Evolutionary conservation across 2,113 vertebrate genomes (phyloP).

Genomic region (Apeltes quadracus): DNA sequence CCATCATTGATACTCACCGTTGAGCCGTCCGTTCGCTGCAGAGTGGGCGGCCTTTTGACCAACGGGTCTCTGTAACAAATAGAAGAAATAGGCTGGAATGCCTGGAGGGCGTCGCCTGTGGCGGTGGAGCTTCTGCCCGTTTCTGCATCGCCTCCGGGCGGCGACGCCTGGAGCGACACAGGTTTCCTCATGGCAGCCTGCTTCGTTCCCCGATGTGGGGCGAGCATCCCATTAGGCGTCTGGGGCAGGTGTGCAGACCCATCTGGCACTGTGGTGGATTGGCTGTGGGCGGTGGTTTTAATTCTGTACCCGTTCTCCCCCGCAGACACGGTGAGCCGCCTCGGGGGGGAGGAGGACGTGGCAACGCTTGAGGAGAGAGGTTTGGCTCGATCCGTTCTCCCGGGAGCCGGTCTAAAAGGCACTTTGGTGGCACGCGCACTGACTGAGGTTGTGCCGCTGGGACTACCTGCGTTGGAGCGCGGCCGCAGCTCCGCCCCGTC

Average conservation of each 20-base stretch:
- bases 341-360: conserved; percentile 22
- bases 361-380: conserved; percentile 20
- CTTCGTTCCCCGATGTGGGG: background rate
- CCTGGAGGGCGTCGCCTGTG: background rate
- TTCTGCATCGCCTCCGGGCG: background rate
- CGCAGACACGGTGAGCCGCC: background rate
- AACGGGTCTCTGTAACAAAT: conserved; percentile 25
- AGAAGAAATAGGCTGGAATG: background rate
- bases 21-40: background rate
- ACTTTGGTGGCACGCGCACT: conserved; percentile 76
- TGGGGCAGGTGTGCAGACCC: conserved; percentile 15
- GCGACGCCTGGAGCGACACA: background rate
- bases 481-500: conserved; percentile 17
- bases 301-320: background rate
- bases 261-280: conserved; percentile 29
- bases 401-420: conserved; percentile 75
- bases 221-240: conserved; percentile 7
- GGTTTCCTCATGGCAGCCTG: background rate
- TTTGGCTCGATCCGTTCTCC: conserved; percentile 30
- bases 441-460: conserved; percentile 53
- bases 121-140: background rate
- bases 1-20: conserved; percentile 37
- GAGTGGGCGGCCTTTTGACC: background rate
- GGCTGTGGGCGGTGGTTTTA: conserved; percentile 39
- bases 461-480: conserved; percentile 54